These are phyloP conservation scores for Drosophila crucigera DNA, from an alignment of 2,888 invertebrate genomes.

Conservation along the genomic window DNA sequence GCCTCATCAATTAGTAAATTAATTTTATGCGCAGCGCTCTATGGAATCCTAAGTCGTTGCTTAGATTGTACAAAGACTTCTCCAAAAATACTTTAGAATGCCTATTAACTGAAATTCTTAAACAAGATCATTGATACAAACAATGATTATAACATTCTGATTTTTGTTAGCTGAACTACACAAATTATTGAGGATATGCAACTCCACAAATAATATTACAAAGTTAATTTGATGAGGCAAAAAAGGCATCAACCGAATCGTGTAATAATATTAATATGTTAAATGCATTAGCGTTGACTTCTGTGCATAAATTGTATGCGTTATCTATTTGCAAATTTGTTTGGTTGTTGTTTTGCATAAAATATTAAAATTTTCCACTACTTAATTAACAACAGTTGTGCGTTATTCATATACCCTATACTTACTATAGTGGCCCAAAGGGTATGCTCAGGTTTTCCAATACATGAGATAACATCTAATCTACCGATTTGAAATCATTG, in stretches of 20 bases:
- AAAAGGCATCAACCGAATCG: slow-evolving; percentile 3
- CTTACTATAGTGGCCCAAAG: neutral
- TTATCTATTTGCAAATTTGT: slow-evolving; percentile 42
- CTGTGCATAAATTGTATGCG: slow-evolving; percentile 46
- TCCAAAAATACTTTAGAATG: neutral
- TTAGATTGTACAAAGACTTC: slow-evolving; percentile 10
- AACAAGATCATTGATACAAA: neutral
- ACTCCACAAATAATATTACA: slow-evolving; percentile 2
- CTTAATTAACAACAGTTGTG: slow-evolving; percentile 38
- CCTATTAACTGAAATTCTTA: neutral
- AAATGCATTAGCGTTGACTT: slow-evolving; percentile 58
- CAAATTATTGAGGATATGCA: neutral
- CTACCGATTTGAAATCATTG: neutral
- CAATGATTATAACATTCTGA: neutral
- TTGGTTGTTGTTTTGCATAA: slow-evolving; percentile 28
- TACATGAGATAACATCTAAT: neutral
- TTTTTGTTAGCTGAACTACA: neutral
- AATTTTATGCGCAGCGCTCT: slow-evolving; percentile 80
- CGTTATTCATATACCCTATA: slow-evolving; percentile 8
- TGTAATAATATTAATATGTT: slow-evolving; percentile 23
- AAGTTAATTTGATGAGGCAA: slow-evolving; percentile 16
- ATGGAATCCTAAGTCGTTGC: slow-evolving; percentile 60
- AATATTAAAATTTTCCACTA: slow-evolving; percentile 23
- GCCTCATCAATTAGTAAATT: slow-evolving; percentile 85
- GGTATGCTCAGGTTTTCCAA: neutral